These are phyloP conservation scores for Glyphotaelius pellucidus DNA, from an alignment of 2,888 invertebrate species.

Conservation along the genomic window DNA sequence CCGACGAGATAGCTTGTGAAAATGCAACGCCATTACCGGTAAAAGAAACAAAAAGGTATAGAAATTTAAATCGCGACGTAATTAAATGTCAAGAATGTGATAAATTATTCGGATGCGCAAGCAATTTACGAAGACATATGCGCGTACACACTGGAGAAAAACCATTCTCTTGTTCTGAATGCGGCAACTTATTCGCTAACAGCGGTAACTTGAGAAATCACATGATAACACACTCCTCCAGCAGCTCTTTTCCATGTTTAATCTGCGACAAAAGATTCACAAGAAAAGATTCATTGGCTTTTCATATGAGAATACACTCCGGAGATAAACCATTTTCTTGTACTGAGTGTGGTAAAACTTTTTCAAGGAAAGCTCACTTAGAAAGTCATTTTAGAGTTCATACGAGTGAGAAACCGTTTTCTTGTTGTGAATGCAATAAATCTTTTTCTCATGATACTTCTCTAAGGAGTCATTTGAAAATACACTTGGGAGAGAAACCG, in stretches of 20 bases:
- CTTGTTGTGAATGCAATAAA: not conserved
- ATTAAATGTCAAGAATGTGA: not conserved
- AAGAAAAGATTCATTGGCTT: not conserved
- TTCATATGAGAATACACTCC: not conserved
- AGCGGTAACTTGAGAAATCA: not conserved
- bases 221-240: not conserved
- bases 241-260: not conserved
- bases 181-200: not conserved
- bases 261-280: not conserved
- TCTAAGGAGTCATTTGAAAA: not conserved
- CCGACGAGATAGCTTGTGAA: not conserved
- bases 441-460: not conserved
- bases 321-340: constrained; percentile 2
- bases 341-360: not conserved
- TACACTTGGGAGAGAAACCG: constrained; percentile 5
- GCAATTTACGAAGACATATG: not conserved
- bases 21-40: not conserved
- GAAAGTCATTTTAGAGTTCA: not conserved
- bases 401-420: not conserved
- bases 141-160: constrained; percentile 5
- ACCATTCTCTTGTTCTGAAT: not conserved
- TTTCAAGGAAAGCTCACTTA: not conserved
- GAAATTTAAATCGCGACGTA: not conserved
- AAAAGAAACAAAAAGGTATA: not conserved
- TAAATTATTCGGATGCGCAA: not conserved